These are phyloP conservation scores for Xiphias gladius DNA, from an alignment of 2,113 vertebrate species.

Conservation along the genomic window DNA sequence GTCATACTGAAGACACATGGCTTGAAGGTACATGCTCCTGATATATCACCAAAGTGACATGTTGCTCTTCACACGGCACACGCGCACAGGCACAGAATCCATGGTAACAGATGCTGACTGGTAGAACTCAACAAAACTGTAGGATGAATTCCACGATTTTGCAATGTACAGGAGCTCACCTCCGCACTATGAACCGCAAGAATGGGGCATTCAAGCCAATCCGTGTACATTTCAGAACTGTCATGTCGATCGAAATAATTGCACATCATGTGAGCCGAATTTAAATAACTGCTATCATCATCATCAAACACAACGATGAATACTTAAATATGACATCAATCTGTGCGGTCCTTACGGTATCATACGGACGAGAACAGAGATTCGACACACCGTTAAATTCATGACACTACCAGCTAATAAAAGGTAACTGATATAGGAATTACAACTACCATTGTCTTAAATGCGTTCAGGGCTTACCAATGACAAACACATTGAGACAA, in stretches of 20 bases:
- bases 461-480: conserved; percentile 39
- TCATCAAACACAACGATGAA: conserved; percentile 37
- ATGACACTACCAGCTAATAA: conserved; percentile 32
- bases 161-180: conserved; percentile 5
- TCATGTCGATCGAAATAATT: conserved; percentile 24
- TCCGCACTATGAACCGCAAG: conserved; percentile 4
- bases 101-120: conserved; percentile 24
- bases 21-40: conserved; percentile 44
- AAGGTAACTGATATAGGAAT: conserved; percentile 32
- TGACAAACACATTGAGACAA: conserved; percentile 37
- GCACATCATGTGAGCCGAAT: conserved; percentile 17
- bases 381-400: conserved; percentile 46
- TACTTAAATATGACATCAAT: conserved; percentile 70
- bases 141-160: background rate
- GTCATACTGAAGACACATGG: conserved; percentile 12
- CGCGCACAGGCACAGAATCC: conserved; percentile 39
- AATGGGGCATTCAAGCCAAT: conserved; percentile 13
- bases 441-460: conserved; percentile 20
- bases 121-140: background rate
- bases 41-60: conserved; percentile 39
- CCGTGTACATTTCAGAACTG: conserved; percentile 18
- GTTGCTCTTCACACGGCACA: conserved; percentile 26
- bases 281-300: background rate
- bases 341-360: conserved; percentile 55
- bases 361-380: conserved; percentile 38